A percentile compares a stretch with the other conserved stretches of the same genome.
Evolutionary conservation across 2,888 invertebrate species (phyloP).

Genomic region (Sturmia bella): DNA sequence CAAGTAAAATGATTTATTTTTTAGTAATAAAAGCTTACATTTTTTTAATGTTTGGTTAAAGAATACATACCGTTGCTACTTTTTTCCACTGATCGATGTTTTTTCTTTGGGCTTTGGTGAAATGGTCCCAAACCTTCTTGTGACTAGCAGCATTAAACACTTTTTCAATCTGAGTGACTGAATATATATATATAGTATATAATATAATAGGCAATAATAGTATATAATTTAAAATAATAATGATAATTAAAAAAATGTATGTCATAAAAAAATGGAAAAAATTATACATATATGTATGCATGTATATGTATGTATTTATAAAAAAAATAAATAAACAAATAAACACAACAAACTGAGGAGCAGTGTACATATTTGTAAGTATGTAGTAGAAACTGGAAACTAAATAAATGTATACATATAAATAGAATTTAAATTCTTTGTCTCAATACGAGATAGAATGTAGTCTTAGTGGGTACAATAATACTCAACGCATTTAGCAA

Average conservation of each 20-base stretch:
- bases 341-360: conserved; percentile 83
- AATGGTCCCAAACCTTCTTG: conserved; percentile 99
- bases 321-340: conserved; percentile 38
- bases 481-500: conserved; percentile 35
- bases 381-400: conserved; percentile 61
- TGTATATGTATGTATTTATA: no score
- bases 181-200: conserved; percentile 75
- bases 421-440: conserved; percentile 12
- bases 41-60: conserved; percentile 68
- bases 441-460: neutral
- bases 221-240: conserved; percentile 81
- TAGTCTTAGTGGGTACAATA: conserved; percentile 25
- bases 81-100: conserved; percentile 99
- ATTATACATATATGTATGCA: conserved; percentile 42
- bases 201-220: conserved; percentile 75
- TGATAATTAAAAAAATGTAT: conserved; percentile 73
- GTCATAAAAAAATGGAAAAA: conserved; percentile 69
- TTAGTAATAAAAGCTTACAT: conserved; percentile 66
- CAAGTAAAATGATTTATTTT: conserved; percentile 58
- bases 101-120: conserved; percentile 99
- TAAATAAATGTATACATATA: conserved; percentile 29
- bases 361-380: conserved; percentile 39
- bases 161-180: conserved; percentile 99
- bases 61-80: conserved; percentile 93
- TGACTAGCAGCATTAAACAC: conserved; percentile 97